Base-by-base conservation (phyloP, 2,888 invertebrate genomes). In the Trissoscelio sp. region DNA sequence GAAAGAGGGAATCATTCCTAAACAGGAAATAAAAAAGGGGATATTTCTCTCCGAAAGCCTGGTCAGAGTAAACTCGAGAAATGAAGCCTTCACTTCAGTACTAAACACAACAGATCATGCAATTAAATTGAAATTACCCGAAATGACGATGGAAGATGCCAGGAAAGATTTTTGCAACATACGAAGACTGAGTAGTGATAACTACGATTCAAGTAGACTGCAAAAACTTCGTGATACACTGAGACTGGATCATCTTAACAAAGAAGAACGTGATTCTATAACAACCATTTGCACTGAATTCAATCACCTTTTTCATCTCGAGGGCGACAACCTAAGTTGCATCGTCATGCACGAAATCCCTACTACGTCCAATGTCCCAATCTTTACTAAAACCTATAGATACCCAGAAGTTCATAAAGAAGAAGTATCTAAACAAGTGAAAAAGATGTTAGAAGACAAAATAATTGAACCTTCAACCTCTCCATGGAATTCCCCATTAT, bases 401-500 rank as follows among this genome's bases (percentile, higher is more conserved):
- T 83, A 53, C 14, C 31, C 53, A 1, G 31, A 53, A 4, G 24
- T 51, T 51, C 24, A 51, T 24, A 51, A 51, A 62, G 20, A 55
- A 14, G 74, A 79, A 16, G 69, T 85, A 1, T 58, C 80, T 9
- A 57, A 74, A 2, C 79, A 86, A 66, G 82, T 87, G 5, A 37
- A 78, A 9, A 77, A 85, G 39, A 84, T 88, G 82, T 48, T 88
- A n/a, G 69, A 84, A 3, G 66, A 84, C 12, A 85, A 84, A 11
- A 80, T 87, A 7, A 85, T 87, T 9, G 58, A 82, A 60, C 85
- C 83, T 3, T 88, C 88, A 1, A 79, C 67, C 2, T 86, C 86
- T 18, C 89, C 90, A 0, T 92, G 88, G 88, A 83, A 87, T 3
- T 83, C 87, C 1, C 91, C 90, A 0, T 83, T 90, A 3, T 88